A percentile compares a stretch with the other conserved stretches of the same genome.
phyloP scores from a whole-genome alignment of 2,888 invertebrate species.

The Homarus gammarus region DNA sequence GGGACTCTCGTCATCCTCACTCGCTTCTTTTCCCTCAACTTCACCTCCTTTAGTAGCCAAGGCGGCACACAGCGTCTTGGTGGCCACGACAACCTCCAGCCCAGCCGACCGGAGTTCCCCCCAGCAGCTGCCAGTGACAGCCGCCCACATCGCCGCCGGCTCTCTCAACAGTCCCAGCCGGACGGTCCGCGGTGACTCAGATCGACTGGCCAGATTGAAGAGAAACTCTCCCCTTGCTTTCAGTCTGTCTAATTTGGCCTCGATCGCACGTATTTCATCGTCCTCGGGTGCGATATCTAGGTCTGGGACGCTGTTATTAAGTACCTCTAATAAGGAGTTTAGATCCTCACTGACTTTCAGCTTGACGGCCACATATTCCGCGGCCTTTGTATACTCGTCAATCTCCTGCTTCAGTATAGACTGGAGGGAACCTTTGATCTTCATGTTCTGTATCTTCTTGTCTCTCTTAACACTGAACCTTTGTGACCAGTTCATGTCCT shows the following conservation, averaged over 20 bases:
- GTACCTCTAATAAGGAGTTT: conserved; percentile 16
- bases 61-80: conserved; percentile 27
- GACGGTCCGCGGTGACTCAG: conserved; percentile 32
- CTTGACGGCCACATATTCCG: conserved; percentile 23
- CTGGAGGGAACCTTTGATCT: conserved; percentile 48
- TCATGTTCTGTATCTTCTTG: conserved; percentile 17
- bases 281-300: conserved; percentile 30
- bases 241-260: conserved; percentile 29
- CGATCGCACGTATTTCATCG: conserved; percentile 27
- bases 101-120: conserved; percentile 36
- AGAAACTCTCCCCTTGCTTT: conserved; percentile 50
- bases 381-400: conserved; percentile 24
- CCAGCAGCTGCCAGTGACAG: conserved; percentile 41
- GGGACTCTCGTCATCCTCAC: conserved; percentile 57
- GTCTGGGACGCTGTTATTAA: conserved; percentile 20
- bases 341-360: conserved; percentile 33
- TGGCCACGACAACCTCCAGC: conserved; percentile 60
- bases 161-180: conserved; percentile 57
- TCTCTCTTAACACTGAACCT: conserved; percentile 19
- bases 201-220: conserved; percentile 4
- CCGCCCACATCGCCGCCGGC: conserved; percentile 59
- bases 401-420: conserved; percentile 51
- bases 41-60: conserved; percentile 49
- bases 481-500: conserved; percentile 35
- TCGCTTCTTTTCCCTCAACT: conserved; percentile 38